These are phyloP conservation scores for Amazona guildingii DNA, from an alignment of 2,113 vertebrate species.

Conservation along the genomic window DNA sequence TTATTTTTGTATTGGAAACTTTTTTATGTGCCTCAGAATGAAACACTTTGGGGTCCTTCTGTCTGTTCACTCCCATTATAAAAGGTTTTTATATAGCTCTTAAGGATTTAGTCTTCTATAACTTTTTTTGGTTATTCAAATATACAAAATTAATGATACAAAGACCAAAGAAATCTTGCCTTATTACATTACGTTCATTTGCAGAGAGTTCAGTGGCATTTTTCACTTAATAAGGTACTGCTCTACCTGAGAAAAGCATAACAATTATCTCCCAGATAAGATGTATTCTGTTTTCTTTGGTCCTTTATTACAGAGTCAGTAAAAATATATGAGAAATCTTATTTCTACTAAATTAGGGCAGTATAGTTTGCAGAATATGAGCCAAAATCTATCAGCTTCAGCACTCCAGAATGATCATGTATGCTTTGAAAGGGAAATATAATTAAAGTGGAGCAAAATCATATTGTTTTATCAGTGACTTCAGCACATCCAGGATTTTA, in stretches of 20 bases:
- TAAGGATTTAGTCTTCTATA: background rate
- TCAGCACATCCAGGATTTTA: background rate
- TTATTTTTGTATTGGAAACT: background rate
- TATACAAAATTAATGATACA: background rate
- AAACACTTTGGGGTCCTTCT: fast-evolving
- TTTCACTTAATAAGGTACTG: background rate
- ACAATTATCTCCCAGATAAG: background rate
- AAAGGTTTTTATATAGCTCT: background rate
- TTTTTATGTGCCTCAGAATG: background rate
- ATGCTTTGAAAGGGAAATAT: background rate
- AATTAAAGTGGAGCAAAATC: constrained; percentile 18
- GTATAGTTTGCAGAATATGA: background rate
- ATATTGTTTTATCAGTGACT: background rate
- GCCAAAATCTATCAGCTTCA: background rate
- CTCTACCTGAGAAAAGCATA: background rate
- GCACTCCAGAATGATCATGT: background rate
- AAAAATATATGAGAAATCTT: background rate
- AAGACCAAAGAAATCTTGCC: background rate
- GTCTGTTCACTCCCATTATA: background rate
- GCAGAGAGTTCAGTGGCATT: background rate
- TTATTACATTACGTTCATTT: background rate
- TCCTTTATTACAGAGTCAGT: background rate
- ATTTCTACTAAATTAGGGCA: background rate
- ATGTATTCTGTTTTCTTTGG: background rate
- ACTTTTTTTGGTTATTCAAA: background rate